Conservation (phyloP, 2,113 vertebrate genomes). For the Irena cyanogastra region DNA sequence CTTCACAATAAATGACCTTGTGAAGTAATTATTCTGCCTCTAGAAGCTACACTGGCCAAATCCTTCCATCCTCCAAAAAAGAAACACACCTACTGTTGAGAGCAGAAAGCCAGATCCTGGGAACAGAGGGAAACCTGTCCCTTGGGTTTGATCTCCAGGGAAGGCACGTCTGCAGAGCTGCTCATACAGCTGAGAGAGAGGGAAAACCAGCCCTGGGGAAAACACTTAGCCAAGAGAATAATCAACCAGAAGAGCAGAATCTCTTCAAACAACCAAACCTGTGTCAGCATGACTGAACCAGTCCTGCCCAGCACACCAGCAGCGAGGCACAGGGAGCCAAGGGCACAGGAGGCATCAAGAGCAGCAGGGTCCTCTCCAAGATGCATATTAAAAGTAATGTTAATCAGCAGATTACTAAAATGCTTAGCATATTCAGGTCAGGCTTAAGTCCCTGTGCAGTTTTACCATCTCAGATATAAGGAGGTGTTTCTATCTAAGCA, state of each 20-base stretch:
- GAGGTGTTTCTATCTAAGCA: not conserved
- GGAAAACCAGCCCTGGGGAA: not conserved
- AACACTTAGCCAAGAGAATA: not conserved
- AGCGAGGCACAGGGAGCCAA: not conserved
- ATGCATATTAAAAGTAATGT: not conserved
- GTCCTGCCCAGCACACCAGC: not conserved
- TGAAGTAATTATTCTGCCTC: not conserved
- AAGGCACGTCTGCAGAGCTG: not conserved
- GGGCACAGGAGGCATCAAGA: not conserved
- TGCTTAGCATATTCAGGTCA: not conserved
- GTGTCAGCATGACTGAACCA: not conserved
- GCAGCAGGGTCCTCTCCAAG: not conserved
- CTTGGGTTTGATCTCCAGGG: not conserved
- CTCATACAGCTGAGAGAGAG: not conserved
- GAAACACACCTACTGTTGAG: not conserved
- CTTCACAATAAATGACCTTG: not conserved
- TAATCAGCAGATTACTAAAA: not conserved
- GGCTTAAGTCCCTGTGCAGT: not conserved
- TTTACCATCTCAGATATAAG: not conserved
- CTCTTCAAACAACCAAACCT: not conserved
- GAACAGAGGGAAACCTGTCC: not conserved
- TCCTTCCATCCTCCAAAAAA: not conserved
- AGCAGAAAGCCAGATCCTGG: not conserved
- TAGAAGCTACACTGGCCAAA: not conserved
- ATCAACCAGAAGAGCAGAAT: not conserved